Conservation (phyloP, 2,797 vertebrate genomes). For the Sebastes vulpes region DNA sequence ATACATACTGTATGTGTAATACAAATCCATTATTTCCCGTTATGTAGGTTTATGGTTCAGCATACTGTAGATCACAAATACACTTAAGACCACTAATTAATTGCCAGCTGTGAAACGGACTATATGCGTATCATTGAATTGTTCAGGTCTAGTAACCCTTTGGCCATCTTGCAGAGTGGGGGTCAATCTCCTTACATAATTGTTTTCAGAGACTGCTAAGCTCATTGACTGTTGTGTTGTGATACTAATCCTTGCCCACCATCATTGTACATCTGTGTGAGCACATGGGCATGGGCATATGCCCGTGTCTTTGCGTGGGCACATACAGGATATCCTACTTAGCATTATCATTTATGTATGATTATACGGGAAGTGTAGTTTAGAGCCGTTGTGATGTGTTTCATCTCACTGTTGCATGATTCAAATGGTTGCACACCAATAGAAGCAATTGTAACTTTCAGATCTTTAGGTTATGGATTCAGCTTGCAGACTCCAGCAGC, state of each 20-base stretch:
- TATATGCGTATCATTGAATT: constrained; percentile 10
- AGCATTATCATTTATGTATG: background rate
- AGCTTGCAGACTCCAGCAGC: background rate
- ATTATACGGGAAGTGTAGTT: background rate
- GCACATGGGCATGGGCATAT: constrained; percentile 33
- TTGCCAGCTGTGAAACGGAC: background rate
- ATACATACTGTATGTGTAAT: background rate
- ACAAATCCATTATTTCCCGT: background rate
- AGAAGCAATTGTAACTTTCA: background rate
- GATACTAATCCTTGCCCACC: constrained; percentile 78
- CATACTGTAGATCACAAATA: background rate
- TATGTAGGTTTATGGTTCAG: background rate
- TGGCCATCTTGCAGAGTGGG: constrained; percentile 48
- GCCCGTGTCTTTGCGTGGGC: constrained; percentile 9
- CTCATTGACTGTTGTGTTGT: constrained; percentile 74
- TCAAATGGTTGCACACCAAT: background rate
- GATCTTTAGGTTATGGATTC: background rate
- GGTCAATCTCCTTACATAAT: constrained; percentile 79
- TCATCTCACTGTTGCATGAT: background rate
- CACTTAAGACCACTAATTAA: background rate
- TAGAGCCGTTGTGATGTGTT: background rate
- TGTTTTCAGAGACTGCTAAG: constrained; percentile 75
- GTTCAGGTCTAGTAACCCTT: constrained; percentile 27
- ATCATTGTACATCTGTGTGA: constrained; percentile 59
- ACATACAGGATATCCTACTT: constrained; percentile 23